phyloP scores from a whole-genome alignment of 1,140 invertebrate genomes.

The Penaeus japonicus region DNA sequence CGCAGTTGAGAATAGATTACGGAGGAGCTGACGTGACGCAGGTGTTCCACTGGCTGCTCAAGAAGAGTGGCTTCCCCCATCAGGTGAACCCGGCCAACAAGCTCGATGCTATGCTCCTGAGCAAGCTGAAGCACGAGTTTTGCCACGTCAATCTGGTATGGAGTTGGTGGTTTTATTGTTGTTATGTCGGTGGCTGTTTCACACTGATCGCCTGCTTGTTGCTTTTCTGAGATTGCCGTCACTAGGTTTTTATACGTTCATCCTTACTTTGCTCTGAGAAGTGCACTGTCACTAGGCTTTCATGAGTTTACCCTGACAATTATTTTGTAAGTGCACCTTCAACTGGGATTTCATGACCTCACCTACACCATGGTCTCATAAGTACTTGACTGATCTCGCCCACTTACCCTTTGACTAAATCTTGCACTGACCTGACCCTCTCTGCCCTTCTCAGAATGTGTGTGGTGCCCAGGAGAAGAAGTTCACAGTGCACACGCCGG shows the following conservation, averaged over 20 bases:
- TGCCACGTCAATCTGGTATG: conserved; percentile 86
- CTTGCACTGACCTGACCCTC: neutral
- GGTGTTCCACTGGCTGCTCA: conserved; percentile 83
- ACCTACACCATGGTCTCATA: too few species aligned
- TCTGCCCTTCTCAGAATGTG: conserved; percentile 70
- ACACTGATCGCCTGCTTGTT: too few species aligned
- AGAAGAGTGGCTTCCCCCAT: conserved; percentile 89
- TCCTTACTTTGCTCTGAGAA: too few species aligned
- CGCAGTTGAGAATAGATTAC: conserved; percentile 77
- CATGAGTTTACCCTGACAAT: too few species aligned
- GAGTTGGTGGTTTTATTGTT: neutral
- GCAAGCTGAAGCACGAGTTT: conserved; percentile 86
- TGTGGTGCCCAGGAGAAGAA: conserved; percentile 83
- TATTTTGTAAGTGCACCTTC: too few species aligned
- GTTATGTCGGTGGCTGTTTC: too few species aligned
- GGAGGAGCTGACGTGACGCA: conserved; percentile 89
- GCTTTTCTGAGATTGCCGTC: too few species aligned
- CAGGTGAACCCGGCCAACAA: conserved; percentile 76
- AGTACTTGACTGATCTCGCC: too few species aligned
- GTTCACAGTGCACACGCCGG: conserved; percentile 79
- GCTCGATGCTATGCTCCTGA: conserved; percentile 71
- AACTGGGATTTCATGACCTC: too few species aligned
- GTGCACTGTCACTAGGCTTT: too few species aligned
- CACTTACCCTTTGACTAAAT: too few species aligned
- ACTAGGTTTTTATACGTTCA: too few species aligned